Percentiles rank a stretch among this genome's conserved stretches.
Conservation (phyloP, 2,888 invertebrate genomes). For the Ypsolopha sequella region DNA sequence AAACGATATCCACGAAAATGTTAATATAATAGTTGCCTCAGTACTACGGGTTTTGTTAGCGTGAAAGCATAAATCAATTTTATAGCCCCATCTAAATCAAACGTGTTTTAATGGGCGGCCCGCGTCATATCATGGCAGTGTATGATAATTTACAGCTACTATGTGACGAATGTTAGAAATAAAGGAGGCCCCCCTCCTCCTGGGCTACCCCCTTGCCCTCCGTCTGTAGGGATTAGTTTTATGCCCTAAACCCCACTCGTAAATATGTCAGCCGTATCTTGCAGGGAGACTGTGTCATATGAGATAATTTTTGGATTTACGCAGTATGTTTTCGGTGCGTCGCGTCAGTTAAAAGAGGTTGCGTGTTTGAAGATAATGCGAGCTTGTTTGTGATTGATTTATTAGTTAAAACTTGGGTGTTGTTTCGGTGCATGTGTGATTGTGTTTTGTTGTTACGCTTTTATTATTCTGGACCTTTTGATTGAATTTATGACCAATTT, state of each 20-base stretch:
- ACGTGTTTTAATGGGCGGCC: constrained; percentile 72
- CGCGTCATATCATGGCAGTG: constrained; percentile 71
- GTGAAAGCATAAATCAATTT: constrained; percentile 72
- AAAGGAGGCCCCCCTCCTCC: constrained; percentile 51
- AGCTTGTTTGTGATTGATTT: constrained; percentile 2
- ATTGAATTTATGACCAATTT: too few relatives aligned
- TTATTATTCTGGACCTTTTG: too few relatives aligned
- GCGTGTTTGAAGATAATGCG: constrained; percentile 3
- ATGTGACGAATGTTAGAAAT: constrained; percentile 73
- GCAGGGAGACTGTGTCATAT: constrained; percentile 37
- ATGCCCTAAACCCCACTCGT: constrained; percentile 62
- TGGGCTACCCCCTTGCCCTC: constrained; percentile 16
- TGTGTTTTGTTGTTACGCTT: too few relatives aligned
- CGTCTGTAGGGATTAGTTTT: constrained; percentile 57
- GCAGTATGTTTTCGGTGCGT: constrained; percentile 11
- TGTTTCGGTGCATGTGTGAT: too few relatives aligned
- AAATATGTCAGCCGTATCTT: constrained; percentile 66
- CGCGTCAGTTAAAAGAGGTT: background rate
- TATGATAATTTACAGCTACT: constrained; percentile 72
- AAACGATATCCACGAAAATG: constrained; percentile 70
- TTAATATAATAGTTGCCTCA: constrained; percentile 71
- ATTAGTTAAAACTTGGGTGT: background rate
- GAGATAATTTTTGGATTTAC: constrained; percentile 67
- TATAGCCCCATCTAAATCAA: constrained; percentile 73
- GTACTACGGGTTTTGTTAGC: constrained; percentile 70